phyloP scores from a whole-genome alignment of 2,888 invertebrate genomes.

The Mythimna albipuncta region DNA sequence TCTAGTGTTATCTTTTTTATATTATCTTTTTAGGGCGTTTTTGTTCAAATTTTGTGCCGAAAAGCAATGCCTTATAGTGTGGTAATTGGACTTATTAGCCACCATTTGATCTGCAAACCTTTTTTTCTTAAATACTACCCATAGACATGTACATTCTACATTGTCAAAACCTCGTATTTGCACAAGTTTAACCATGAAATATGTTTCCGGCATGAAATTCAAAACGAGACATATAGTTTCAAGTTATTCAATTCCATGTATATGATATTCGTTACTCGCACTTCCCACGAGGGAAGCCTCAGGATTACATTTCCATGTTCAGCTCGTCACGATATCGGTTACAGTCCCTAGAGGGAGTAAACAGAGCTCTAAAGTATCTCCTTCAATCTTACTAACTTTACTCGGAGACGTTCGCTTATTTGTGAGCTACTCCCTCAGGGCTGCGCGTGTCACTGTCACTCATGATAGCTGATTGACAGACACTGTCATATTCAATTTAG shows the following conservation, averaged over 20 bases:
- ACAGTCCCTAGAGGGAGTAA: conserved; percentile 45
- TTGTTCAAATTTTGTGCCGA: not conserved
- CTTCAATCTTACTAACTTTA: conserved; percentile 22
- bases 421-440: conserved; percentile 14
- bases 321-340: conserved; percentile 49
- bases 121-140: not conserved
- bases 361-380: conserved; percentile 39
- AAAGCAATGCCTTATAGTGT: not conserved
- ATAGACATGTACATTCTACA: too few relatives aligned
- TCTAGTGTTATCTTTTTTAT: conserved; percentile 9
- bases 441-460: conserved; percentile 30
- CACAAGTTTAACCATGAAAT: not conserved
- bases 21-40: conserved; percentile 24
- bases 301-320: conserved; percentile 50
- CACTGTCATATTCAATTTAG: conserved; percentile 30
- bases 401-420: conserved; percentile 4
- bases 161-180: not conserved
- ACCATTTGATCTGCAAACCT: too few relatives aligned
- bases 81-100: not conserved
- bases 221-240: not conserved
- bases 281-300: conserved; percentile 27
- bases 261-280: not conserved
- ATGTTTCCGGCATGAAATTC: not conserved
- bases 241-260: conserved; percentile 1
- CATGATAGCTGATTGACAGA: conserved; percentile 31